Conservation (phyloP, 2,888 invertebrate species). For the Glaucopsyche alexis region DNA sequence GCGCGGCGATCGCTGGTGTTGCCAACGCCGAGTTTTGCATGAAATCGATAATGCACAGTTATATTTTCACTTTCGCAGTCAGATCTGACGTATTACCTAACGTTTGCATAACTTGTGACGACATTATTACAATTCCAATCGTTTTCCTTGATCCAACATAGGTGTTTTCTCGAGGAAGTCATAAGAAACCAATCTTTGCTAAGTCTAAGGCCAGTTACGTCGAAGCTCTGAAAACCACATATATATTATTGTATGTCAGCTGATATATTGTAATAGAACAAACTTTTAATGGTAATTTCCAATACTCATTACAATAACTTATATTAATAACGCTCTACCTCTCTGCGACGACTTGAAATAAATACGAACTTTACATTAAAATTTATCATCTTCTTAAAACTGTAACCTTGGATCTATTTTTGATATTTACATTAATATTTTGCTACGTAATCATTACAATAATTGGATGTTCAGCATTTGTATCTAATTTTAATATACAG, state of each 20-base stretch:
- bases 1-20: conserved; percentile 28
- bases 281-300: background rate
- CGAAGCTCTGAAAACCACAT: background rate
- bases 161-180: conserved; percentile 15
- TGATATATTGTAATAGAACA: background rate
- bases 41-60: conserved; percentile 34
- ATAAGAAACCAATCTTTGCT: conserved; percentile 2
- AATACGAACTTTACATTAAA: background rate
- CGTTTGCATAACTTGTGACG: conserved; percentile 23
- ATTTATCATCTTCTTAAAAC: background rate
- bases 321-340: background rate
- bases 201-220: background rate
- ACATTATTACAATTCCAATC: conserved; percentile 12
- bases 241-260: background rate
- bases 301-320: background rate
- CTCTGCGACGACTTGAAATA: background rate
- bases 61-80: conserved; percentile 33
- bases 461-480: background rate
- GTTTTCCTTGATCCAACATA: conserved; percentile 1
- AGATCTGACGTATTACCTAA: background rate
- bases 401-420: background rate
- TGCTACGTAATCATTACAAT: background rate
- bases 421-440: background rate
- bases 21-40: conserved; percentile 33
- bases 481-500: background rate